phyloP scores from a whole-genome alignment of 2,888 invertebrate genomes.

The Ashinkailepas kermadecensis region DNA sequence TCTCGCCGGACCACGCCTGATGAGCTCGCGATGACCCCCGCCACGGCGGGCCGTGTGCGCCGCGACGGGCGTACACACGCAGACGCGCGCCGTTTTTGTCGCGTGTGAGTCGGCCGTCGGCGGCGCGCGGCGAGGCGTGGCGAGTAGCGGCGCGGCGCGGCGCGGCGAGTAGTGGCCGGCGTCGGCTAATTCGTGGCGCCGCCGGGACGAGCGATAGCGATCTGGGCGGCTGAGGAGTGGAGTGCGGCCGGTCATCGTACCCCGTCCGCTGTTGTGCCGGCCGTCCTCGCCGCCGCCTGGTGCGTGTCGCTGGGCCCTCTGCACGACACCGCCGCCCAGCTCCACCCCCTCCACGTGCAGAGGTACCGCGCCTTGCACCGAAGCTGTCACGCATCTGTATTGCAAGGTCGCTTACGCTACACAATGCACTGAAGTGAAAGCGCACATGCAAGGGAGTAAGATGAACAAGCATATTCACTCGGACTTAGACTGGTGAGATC shows the following conservation, averaged over 20 bases:
- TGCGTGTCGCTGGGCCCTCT: neutral
- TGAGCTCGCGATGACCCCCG: slow-evolving; percentile 5
- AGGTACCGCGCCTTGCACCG: too few species aligned
- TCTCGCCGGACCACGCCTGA: neutral
- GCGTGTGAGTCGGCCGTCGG: neutral
- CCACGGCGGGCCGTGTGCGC: neutral
- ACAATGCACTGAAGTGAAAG: too few species aligned
- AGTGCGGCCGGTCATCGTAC: neutral
- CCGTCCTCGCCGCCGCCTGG: neutral
- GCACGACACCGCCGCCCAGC: too few species aligned
- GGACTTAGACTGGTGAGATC: too few species aligned
- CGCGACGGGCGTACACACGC: neutral
- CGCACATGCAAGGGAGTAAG: too few species aligned
- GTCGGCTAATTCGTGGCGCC: neutral
- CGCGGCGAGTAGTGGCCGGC: neutral
- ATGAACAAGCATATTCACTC: too few species aligned
- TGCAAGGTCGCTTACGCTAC: too few species aligned
- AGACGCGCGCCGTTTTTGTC: neutral
- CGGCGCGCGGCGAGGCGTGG: neutral
- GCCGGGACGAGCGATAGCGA: neutral
- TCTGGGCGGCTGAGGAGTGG: neutral
- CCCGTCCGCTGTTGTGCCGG: neutral
- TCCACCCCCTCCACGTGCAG: too few species aligned
- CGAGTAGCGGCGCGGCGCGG: neutral
- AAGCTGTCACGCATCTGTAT: too few species aligned